Evolutionary conservation across 2,113 vertebrate genomes (phyloP), one percentile per base, ranked within the genome.

Genomic region (Trichomycterus rosablanca): DNA sequence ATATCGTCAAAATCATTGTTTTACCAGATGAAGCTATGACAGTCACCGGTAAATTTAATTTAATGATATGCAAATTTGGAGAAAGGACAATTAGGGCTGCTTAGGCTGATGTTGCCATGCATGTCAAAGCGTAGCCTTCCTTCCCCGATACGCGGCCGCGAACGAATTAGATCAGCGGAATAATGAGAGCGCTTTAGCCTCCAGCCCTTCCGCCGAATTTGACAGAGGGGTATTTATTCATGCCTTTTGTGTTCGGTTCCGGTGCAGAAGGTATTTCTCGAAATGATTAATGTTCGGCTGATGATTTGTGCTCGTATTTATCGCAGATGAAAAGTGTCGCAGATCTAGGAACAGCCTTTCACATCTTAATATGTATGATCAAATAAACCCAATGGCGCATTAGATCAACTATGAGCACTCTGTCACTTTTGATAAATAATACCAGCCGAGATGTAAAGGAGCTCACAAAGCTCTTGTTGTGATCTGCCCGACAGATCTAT

Each of bases 51-150:
- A 67, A 74, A 77, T 83, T 70, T 57, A 73, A 76, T 78, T 76
- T 62, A 69, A 75, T 72, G 72, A 79, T 78, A 79, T 80, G 76
- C 67, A 78, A 75, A 82, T 76, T 71, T 75, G 53, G 22, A 46
- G 63, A 71, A 72, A 59, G 54, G 56, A 60, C 50, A 32, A 78
- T 72, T 73, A 67, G 68, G 74, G 71, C 62, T 26, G 72, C 50
- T 69, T 51, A 68, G 58, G 61, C 39, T 48, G 54, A 46, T 63
- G 58, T 64, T 39, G 51, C 54, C 42, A 28, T 60, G 72, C 63
- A 37, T 61, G 69, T 55, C 46, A 74, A 56, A 74, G 53, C 42
- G 15, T n/a, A 9, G 49, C 71, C 67, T 43, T 20, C 22, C 11
- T 40, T 68, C 68, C 32, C 23, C 16, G 20, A n/a, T 28, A 18